Evolutionary conservation across 2,113 vertebrate species (phyloP).

Genomic region (Hylia prasina): DNA sequence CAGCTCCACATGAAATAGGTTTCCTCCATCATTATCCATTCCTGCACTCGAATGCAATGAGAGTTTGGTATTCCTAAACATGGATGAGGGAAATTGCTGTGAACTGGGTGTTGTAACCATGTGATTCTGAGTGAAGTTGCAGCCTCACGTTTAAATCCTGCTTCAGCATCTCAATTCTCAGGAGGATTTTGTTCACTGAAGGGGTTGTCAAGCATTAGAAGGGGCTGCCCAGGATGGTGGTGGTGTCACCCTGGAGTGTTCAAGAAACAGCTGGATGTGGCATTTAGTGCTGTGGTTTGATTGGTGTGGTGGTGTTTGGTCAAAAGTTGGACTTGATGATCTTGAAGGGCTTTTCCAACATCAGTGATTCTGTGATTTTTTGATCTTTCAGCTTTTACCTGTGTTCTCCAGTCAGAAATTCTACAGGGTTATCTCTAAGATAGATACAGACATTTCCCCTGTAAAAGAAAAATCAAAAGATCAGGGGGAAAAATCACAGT

Average conservation of each 20-base stretch:
- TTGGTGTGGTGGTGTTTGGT: background rate
- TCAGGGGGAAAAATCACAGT: fast-evolving
- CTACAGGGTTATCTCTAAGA: background rate
- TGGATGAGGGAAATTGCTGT: background rate
- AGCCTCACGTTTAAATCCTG: background rate
- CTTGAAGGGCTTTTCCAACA: background rate
- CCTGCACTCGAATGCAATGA: background rate
- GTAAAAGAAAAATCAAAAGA: background rate
- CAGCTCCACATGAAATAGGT: background rate
- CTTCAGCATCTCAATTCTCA: background rate
- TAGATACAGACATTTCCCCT: background rate
- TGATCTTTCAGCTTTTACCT: background rate
- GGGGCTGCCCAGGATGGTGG: background rate
- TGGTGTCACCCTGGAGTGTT: background rate
- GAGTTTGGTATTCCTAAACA: background rate
- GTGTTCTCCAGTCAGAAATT: background rate
- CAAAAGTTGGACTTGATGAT: background rate
- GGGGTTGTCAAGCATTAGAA: background rate
- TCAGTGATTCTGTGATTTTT: background rate
- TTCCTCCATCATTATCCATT: background rate
- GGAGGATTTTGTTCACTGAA: background rate
- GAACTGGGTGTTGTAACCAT: fast-evolving
- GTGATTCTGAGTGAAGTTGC: background rate
- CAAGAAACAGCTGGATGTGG: background rate
- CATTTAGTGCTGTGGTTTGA: background rate